phyloP scores from a whole-genome alignment of 2,797 vertebrate genomes.

The Chrosomus eos region DNA sequence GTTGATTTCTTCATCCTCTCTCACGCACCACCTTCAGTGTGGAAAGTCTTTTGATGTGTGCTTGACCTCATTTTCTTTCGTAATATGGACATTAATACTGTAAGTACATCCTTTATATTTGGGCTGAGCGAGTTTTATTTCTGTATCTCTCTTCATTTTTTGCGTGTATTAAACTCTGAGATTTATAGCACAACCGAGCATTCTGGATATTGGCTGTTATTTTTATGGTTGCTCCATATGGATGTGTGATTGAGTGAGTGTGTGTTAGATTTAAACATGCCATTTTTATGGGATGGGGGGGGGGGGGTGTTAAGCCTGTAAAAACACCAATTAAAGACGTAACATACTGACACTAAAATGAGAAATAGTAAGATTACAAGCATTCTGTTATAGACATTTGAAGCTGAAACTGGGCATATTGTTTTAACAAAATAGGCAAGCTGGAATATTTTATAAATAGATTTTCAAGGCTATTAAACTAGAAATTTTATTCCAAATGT shows the following conservation, averaged over 20 bases:
- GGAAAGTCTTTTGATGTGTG: constrained; percentile 30
- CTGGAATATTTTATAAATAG: constrained; percentile 17
- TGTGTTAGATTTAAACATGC: constrained; percentile 2
- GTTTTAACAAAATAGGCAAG: constrained; percentile 7
- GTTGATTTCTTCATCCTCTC: constrained; percentile 36
- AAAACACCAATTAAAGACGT: constrained; percentile 11
- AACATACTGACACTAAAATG: constrained; percentile 6
- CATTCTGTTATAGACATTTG: background rate
- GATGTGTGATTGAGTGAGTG: background rate
- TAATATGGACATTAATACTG: constrained; percentile 35
- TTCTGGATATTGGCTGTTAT: constrained; percentile 27
- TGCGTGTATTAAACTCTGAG: constrained; percentile 37
- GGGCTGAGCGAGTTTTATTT: constrained; percentile 22
- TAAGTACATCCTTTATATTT: constrained; percentile 49
- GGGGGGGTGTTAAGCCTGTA: background rate
- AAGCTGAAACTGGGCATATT: background rate
- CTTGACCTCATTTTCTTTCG: constrained; percentile 22
- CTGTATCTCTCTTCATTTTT: constrained; percentile 23
- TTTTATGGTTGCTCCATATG: constrained; percentile 12
- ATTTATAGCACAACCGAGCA: constrained; percentile 38
- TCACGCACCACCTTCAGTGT: constrained; percentile 42
- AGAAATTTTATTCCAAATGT: background rate
- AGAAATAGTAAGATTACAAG: background rate
- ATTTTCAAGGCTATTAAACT: constrained; percentile 36
- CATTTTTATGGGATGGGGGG: background rate